These are phyloP conservation scores for Calameuta pallipes DNA, from an alignment of 2,888 invertebrate genomes.

Conservation along the genomic window DNA sequence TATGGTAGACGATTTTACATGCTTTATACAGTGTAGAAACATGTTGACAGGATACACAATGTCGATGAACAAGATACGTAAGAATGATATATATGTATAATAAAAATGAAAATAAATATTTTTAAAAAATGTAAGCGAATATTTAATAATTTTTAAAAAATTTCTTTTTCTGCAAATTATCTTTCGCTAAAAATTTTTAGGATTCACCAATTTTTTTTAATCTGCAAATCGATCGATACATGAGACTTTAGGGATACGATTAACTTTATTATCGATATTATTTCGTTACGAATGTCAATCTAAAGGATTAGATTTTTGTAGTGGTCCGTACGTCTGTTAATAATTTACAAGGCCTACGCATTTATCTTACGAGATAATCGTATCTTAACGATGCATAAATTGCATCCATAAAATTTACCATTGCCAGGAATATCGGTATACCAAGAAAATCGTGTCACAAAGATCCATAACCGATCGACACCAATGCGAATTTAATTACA, in stretches of 20 bases:
- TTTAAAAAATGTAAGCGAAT: too few relatives aligned
- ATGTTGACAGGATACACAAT: not conserved
- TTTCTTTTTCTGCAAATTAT: not conserved
- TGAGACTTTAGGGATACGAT: not conserved
- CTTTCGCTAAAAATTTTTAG: not conserved
- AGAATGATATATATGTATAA: not conserved
- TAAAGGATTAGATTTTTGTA: conserved; percentile 31
- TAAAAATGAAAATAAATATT: not conserved
- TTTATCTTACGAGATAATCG: conserved; percentile 52
- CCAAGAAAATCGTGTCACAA: too few relatives aligned
- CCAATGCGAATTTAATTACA: not conserved
- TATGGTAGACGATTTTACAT: not conserved
- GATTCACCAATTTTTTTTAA: not conserved
- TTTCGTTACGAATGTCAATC: not conserved
- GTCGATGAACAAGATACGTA: not conserved
- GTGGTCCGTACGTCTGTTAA: conserved; percentile 45
- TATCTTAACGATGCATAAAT: conserved; percentile 51
- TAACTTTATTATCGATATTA: not conserved
- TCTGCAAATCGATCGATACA: not conserved
- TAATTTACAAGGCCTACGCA: conserved; percentile 55
- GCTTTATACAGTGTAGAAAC: not conserved
- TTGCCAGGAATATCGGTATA: too few relatives aligned
- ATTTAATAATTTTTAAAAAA: too few relatives aligned
- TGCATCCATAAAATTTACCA: conserved; percentile 44
- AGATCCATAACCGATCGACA: not conserved